phyloP scores from a whole-genome alignment of 2,113 vertebrate genomes.

The Pluvialis apricaria region DNA sequence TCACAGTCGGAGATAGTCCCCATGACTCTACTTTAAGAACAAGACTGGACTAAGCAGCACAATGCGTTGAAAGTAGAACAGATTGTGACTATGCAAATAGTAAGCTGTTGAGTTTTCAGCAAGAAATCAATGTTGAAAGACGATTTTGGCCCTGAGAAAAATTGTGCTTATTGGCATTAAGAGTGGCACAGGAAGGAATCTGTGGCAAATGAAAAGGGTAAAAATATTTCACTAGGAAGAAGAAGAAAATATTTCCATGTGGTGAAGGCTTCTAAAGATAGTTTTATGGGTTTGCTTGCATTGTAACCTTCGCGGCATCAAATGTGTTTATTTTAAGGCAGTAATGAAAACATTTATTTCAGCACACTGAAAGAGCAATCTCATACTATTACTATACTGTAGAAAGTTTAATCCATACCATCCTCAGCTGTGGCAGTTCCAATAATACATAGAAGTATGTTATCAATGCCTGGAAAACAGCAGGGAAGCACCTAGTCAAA shows the following conservation, averaged over 20 bases:
- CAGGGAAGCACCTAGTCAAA: conserved; percentile 31
- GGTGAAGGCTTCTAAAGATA: not conserved
- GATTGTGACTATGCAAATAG: not conserved
- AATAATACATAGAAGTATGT: conserved; percentile 7
- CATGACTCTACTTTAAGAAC: not conserved
- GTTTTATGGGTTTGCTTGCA: conserved; percentile 4
- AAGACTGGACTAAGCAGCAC: not conserved
- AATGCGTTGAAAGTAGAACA: not conserved
- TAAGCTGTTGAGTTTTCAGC: not conserved
- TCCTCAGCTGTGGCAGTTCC: conserved; percentile 20
- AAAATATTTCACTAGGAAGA: not conserved
- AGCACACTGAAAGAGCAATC: conserved; percentile 4
- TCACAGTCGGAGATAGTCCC: not conserved
- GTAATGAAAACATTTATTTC: conserved; percentile 40
- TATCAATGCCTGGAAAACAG: conserved; percentile 37
- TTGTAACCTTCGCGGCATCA: conserved; percentile 8
- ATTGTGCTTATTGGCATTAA: not conserved
- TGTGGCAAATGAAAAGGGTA: not conserved
- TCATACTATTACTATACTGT: conserved; percentile 1
- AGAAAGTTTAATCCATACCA: conserved; percentile 45
- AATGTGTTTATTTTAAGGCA: conserved; percentile 27
- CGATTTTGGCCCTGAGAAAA: conserved; percentile 4
- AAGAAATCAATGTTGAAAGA: not conserved
- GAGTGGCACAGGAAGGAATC: not conserved
- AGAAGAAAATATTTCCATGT: not conserved